Conservation (phyloP, 2,888 invertebrate genomes). For the Amiota mariae region DNA sequence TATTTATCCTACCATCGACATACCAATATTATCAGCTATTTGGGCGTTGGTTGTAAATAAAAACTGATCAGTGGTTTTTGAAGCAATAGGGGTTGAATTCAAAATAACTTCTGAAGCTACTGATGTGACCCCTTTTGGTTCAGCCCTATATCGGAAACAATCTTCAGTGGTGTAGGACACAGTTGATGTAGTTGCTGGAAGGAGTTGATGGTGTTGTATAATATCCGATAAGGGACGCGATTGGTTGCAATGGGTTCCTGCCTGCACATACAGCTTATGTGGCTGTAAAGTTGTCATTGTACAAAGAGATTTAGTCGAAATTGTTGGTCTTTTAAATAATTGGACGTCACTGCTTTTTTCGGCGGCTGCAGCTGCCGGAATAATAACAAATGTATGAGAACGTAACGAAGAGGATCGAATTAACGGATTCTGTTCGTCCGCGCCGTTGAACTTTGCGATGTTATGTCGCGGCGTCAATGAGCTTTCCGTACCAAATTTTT, state of each 20-base stretch:
- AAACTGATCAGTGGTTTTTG: constrained; percentile 36
- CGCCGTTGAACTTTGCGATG: constrained; percentile 66
- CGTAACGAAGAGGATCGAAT: constrained; percentile 66
- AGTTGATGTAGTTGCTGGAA: constrained; percentile 51
- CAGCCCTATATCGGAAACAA: constrained; percentile 38
- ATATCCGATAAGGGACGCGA: constrained; percentile 61
- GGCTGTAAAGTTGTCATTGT: constrained; percentile 54
- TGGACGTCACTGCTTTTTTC: background rate
- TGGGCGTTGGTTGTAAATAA: constrained; percentile 42
- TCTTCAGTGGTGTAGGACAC: constrained; percentile 61
- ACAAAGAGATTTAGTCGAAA: constrained; percentile 60
- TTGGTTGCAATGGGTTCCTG: constrained; percentile 37
- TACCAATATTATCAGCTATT: constrained; percentile 41
- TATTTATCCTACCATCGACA: constrained; percentile 43
- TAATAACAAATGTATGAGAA: constrained; percentile 71
- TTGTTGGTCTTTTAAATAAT: constrained; percentile 57
- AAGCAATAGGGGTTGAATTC: constrained; percentile 37
- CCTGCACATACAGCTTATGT: constrained; percentile 45
- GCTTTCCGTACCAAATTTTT: constrained; percentile 50
- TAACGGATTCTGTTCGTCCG: constrained; percentile 68
- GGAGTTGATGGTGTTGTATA: constrained; percentile 51
- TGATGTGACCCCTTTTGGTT: background rate
- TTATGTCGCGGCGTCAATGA: constrained; percentile 62
- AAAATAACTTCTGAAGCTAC: background rate
- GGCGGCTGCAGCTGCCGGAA: constrained; percentile 59